Evolutionary conservation across 2,113 vertebrate species (phyloP).

Genomic region (Euleptes europaea): DNA sequence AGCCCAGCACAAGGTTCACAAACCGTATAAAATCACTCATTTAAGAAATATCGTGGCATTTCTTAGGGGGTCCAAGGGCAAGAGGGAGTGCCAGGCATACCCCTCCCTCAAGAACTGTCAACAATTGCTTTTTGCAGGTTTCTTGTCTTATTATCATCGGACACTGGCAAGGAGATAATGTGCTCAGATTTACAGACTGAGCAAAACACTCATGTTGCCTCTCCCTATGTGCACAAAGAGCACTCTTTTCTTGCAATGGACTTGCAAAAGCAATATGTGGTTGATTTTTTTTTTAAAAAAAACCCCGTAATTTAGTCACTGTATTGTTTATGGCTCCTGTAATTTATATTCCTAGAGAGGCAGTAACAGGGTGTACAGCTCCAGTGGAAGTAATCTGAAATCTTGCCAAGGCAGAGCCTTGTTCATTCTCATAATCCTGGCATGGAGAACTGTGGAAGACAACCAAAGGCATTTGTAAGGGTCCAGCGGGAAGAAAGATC

Average conservation of each 20-base stretch:
- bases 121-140: slow-evolving; percentile 47
- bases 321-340: slow-evolving; percentile 74
- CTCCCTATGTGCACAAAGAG: slow-evolving; percentile 67
- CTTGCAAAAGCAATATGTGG: slow-evolving; percentile 68
- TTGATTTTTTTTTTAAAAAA: slow-evolving; percentile 44
- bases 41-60: slow-evolving; percentile 53
- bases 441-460: slow-evolving; percentile 75
- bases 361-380: slow-evolving; percentile 74
- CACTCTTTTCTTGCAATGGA: slow-evolving; percentile 66
- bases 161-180: slow-evolving; percentile 59
- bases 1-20: slow-evolving; percentile 62
- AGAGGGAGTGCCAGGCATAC: neutral
- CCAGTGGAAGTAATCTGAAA: slow-evolving; percentile 77
- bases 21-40: slow-evolving; percentile 66
- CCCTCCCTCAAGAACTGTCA: slow-evolving; percentile 49
- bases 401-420: slow-evolving; percentile 74
- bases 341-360: slow-evolving; percentile 77
- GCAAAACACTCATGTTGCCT: slow-evolving; percentile 67
- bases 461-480: slow-evolving; percentile 80
- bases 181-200: slow-evolving; percentile 66
- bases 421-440: slow-evolving; percentile 75
- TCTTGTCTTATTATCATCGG: slow-evolving; percentile 65
- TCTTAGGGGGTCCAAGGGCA: neutral
- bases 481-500: slow-evolving; percentile 80
- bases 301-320: slow-evolving; percentile 72